Percentiles rank a stretch among this genome's conserved stretches.
These are phyloP conservation scores for Pseudolaguvia tuberculata DNA, from an alignment of 2,113 vertebrate genomes.

Conservation along the genomic window DNA sequence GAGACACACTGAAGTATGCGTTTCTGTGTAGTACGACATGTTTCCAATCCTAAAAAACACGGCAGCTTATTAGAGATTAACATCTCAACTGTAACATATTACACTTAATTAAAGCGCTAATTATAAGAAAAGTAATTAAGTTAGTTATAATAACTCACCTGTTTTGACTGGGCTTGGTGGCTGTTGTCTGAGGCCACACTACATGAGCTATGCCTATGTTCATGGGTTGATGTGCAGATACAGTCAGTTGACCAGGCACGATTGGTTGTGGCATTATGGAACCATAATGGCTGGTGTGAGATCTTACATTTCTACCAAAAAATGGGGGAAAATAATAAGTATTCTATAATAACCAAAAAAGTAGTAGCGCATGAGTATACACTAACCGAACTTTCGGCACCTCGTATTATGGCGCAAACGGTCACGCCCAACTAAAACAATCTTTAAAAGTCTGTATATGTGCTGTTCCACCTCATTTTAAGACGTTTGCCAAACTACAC, in stretches of 20 bases:
- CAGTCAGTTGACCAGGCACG: slow-evolving; percentile 85
- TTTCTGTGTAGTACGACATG: slow-evolving; percentile 73
- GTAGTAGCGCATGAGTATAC: neutral
- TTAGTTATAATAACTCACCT: slow-evolving; percentile 64
- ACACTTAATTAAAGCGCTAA: too few species aligned
- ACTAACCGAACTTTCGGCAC: neutral
- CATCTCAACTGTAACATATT: neutral
- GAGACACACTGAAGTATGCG: slow-evolving; percentile 74
- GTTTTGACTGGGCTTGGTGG: slow-evolving; percentile 83
- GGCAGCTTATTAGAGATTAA: too few species aligned
- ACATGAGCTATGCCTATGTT: slow-evolving; percentile 95
- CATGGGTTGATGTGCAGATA: slow-evolving; percentile 89
- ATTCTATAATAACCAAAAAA: neutral
- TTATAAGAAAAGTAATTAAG: too few species aligned
- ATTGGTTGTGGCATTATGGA: slow-evolving; percentile 84
- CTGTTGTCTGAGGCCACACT: slow-evolving; percentile 87
- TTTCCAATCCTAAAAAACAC: slow-evolving; percentile 73
- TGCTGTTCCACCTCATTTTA: neutral
- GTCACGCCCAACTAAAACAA: neutral
- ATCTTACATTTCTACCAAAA: slow-evolving; percentile 76
- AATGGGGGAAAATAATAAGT: neutral
- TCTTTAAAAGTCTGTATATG: neutral
- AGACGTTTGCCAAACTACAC: neutral
- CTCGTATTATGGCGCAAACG: neutral
- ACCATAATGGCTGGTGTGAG: slow-evolving; percentile 81